phyloP scores from a whole-genome alignment of 2,797 vertebrate genomes.

The Champsocephalus gunnari region DNA sequence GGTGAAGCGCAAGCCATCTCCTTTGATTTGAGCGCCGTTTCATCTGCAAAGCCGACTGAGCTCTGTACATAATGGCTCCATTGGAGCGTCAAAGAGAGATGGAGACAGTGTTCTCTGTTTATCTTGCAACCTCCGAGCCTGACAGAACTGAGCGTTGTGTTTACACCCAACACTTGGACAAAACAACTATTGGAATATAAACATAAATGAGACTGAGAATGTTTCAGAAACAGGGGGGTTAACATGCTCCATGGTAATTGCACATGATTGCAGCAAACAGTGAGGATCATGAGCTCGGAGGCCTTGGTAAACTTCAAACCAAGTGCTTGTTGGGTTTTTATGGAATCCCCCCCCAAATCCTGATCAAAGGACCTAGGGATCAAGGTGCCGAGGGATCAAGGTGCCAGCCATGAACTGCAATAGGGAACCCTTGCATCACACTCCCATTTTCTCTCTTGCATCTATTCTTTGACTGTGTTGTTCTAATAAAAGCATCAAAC shows the following conservation, averaged over 20 bases:
- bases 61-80: slow-evolving; percentile 61
- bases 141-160: slow-evolving; percentile 38
- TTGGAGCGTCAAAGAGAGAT: slow-evolving; percentile 51
- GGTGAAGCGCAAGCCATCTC: slow-evolving; percentile 42
- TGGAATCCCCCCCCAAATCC: not conserved
- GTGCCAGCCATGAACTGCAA: not conserved
- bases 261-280: not conserved
- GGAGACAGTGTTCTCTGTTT: slow-evolving; percentile 57
- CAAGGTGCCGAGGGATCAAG: not conserved
- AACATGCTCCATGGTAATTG: not conserved
- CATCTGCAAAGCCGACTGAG: slow-evolving; percentile 64
- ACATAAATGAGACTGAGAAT: slow-evolving; percentile 27
- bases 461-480: not conserved
- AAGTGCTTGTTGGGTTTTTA: not conserved
- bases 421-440: not conserved
- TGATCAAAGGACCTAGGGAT: not conserved
- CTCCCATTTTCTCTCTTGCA: not conserved
- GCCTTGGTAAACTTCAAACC: not conserved
- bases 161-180: slow-evolving; percentile 19
- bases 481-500: not conserved
- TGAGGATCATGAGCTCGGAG: not conserved
- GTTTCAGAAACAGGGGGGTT: not conserved
- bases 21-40: slow-evolving; percentile 71
- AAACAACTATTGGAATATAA: slow-evolving; percentile 24
- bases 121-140: slow-evolving; percentile 37